Percentiles rank a stretch among this genome's conserved stretches.
These are phyloP conservation scores for Drosophila kikkawai DNA, from an alignment of 1,140 invertebrate genomes.

Conservation along the genomic window DNA sequence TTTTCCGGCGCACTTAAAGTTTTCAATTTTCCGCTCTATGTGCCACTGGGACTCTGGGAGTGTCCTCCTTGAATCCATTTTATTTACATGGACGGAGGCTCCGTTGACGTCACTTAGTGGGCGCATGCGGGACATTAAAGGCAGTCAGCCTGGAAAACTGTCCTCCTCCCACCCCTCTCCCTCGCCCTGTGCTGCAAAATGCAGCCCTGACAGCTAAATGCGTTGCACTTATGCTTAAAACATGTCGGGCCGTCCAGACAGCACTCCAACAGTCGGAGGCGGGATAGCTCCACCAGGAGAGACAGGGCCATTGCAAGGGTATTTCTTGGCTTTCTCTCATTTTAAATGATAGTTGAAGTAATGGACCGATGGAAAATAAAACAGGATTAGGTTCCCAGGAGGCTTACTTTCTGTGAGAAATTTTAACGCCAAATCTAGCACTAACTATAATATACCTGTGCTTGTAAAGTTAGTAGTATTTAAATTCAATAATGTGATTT, in stretches of 20 bases:
- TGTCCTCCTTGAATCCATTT: constrained; percentile 60
- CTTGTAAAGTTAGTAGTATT: not conserved
- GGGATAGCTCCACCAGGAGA: constrained; percentile 11
- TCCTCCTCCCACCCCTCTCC: not conserved
- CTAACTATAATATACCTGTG: not conserved
- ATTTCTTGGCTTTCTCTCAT: constrained; percentile 23
- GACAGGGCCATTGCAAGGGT: constrained; percentile 19
- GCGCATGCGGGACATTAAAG: constrained; percentile 61
- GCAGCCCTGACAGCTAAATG: constrained; percentile 80
- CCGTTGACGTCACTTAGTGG: constrained; percentile 52
- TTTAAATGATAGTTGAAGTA: constrained; percentile 46
- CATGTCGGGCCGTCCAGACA: constrained; percentile 77
- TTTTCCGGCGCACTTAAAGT: constrained; percentile 69
- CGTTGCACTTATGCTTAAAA: constrained; percentile 84
- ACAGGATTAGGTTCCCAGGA: constrained; percentile 47
- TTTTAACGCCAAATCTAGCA: not conserved
- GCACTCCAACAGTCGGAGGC: constrained; percentile 64
- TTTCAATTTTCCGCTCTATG: constrained; percentile 64
- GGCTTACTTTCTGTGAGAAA: not conserved
- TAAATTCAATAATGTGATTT: no score
- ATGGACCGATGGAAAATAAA: constrained; percentile 24
- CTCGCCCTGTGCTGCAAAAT: constrained; percentile 29
- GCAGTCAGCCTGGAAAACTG: constrained; percentile 59
- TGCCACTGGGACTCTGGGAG: constrained; percentile 8
- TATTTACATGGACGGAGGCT: constrained; percentile 55